These are phyloP conservation scores for Bovichtus diacanthus DNA, from an alignment of 2,797 vertebrate genomes.

Conservation along the genomic window DNA sequence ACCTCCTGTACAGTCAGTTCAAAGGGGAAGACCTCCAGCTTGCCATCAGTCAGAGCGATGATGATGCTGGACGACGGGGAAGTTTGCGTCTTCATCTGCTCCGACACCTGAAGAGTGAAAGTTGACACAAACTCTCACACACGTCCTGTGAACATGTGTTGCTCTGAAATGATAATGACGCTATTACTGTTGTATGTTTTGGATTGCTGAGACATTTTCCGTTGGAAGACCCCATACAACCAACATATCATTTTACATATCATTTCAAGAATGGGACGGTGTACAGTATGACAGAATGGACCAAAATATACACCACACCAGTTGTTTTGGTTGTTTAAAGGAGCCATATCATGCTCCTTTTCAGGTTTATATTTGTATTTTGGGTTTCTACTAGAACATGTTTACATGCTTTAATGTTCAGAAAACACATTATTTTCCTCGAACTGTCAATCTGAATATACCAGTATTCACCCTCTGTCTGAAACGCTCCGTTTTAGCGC, in stretches of 20 bases:
- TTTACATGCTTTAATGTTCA: too few species aligned
- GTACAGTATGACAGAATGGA: neutral
- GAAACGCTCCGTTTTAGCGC: too few species aligned
- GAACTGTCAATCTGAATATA: too few species aligned
- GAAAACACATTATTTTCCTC: too few species aligned
- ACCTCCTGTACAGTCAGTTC: conserved; percentile 91
- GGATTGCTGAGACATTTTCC: neutral
- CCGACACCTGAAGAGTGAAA: conserved; percentile 76
- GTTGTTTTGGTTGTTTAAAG: too few species aligned
- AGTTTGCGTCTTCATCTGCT: conserved; percentile 89
- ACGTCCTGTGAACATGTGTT: neutral
- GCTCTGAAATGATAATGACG: neutral
- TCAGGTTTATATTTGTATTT: too few species aligned
- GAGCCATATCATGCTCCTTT: too few species aligned
- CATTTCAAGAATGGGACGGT: neutral
- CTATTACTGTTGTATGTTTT: neutral
- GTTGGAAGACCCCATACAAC: neutral
- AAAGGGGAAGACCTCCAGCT: conserved; percentile 88
- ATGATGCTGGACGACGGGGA: conserved; percentile 90
- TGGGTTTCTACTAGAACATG: too few species aligned
- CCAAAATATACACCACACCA: neutral
- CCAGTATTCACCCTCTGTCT: too few species aligned
- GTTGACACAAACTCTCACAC: neutral
- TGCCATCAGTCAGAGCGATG: conserved; percentile 95
- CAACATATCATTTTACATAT: too few species aligned